Percentiles rank a stretch among this genome's conserved stretches.
Conservation (phyloP, 2,113 vertebrate species). For the Hyperoodon ampullatus region DNA sequence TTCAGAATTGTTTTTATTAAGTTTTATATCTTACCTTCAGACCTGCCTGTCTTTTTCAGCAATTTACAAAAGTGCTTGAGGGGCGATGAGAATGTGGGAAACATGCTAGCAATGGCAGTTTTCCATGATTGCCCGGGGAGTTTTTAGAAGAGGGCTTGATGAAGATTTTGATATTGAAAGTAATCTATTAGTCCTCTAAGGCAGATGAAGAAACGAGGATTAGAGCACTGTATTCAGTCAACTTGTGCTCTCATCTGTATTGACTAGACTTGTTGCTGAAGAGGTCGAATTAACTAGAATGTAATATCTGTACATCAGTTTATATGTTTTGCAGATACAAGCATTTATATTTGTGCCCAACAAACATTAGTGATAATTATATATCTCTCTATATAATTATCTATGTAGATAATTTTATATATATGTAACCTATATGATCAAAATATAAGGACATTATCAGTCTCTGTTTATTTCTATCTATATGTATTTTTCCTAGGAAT, state of each 20-base stretch:
- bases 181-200: background rate
- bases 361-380: background rate
- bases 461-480: background rate
- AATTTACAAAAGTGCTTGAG: background rate
- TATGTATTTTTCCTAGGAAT: background rate
- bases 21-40: background rate
- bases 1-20: background rate
- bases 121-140: background rate
- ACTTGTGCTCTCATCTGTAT: background rate
- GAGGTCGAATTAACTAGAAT: background rate
- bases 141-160: background rate
- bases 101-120: background rate
- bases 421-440: background rate
- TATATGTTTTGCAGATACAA: background rate
- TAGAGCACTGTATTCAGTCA: background rate
- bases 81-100: background rate
- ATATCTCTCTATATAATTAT: background rate
- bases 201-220: background rate
- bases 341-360: background rate
- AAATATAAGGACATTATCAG: background rate
- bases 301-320: background rate
- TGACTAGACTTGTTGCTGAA: background rate
- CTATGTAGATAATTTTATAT: no score
- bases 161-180: conserved; percentile 28
- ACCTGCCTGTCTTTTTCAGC: background rate